phyloP scores from a whole-genome alignment of 2,797 vertebrate species.

The Acanthiza pusilla region DNA sequence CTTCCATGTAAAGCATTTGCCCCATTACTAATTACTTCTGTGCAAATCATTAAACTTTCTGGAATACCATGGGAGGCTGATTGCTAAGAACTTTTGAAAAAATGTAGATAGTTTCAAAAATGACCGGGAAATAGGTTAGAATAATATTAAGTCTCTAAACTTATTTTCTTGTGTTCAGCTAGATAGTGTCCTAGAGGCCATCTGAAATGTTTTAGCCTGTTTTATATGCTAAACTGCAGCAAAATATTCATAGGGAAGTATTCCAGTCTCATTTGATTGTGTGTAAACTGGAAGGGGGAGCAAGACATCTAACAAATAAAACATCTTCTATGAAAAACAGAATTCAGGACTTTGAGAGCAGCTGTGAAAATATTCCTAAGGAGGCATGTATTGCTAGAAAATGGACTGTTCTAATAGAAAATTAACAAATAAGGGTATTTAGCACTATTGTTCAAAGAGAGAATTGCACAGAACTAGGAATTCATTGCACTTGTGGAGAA shows the following conservation, averaged over 20 bases:
- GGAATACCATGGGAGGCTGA: neutral
- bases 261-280: neutral
- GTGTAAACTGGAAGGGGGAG: neutral
- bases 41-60: neutral
- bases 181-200: neutral
- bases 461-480: conserved; percentile 38
- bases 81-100: neutral
- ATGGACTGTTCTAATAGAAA: neutral
- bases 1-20: neutral
- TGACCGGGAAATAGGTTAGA: neutral
- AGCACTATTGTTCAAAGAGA: neutral
- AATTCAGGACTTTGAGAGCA: neutral
- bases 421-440: neutral
- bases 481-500: conserved; percentile 37
- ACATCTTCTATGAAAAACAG: neutral
- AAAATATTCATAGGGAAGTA: neutral
- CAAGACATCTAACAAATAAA: neutral
- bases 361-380: neutral
- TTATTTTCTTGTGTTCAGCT: neutral
- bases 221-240: neutral
- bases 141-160: neutral
- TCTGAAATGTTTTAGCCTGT: neutral
- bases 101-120: neutral
- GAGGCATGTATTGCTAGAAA: neutral
- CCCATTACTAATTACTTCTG: neutral